Percentiles rank a stretch among this genome's conserved stretches.
phyloP scores from a whole-genome alignment of 2,888 invertebrate genomes.

The Minunthozetes semirufus region DNA sequence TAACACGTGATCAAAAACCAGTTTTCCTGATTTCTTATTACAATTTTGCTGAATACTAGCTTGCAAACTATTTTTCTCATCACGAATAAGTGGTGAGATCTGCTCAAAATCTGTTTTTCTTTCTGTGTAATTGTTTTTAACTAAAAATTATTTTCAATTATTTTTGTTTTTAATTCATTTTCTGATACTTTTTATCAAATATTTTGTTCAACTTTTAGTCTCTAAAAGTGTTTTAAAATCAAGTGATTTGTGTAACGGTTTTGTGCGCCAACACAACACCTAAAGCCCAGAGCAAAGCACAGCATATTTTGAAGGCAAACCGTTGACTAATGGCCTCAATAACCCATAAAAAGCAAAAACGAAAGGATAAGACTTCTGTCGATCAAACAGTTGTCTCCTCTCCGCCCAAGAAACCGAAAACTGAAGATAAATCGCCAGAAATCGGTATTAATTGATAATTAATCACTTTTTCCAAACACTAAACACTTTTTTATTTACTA shows the following conservation, averaged over 20 bases:
- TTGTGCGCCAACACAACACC: not conserved
- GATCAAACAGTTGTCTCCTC: not conserved
- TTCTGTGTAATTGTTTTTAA: too few relatives aligned
- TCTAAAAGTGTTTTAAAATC: not conserved
- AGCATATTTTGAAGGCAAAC: too few relatives aligned
- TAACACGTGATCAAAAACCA: too few relatives aligned
- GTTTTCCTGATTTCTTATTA: too few relatives aligned
- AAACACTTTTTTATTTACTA: not conserved
- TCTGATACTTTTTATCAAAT: not conserved
- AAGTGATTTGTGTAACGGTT: conserved; percentile 5
- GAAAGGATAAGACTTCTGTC: not conserved
- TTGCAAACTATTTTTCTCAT: too few relatives aligned
- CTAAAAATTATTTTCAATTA: not conserved
- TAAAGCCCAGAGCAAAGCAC: too few relatives aligned
- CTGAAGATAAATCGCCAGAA: not conserved
- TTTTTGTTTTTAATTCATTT: not conserved
- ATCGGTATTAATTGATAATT: not conserved
- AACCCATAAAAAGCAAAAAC: not conserved
- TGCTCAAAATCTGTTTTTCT: too few relatives aligned
- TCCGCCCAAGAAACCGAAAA: not conserved
- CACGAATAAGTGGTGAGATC: too few relatives aligned
- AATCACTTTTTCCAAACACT: not conserved
- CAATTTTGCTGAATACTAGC: too few relatives aligned
- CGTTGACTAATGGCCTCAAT: too few relatives aligned
- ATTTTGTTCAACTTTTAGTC: not conserved